Evolutionary conservation across 1,140 invertebrate genomes (phyloP).

Genomic region (Pararge aegeria): DNA sequence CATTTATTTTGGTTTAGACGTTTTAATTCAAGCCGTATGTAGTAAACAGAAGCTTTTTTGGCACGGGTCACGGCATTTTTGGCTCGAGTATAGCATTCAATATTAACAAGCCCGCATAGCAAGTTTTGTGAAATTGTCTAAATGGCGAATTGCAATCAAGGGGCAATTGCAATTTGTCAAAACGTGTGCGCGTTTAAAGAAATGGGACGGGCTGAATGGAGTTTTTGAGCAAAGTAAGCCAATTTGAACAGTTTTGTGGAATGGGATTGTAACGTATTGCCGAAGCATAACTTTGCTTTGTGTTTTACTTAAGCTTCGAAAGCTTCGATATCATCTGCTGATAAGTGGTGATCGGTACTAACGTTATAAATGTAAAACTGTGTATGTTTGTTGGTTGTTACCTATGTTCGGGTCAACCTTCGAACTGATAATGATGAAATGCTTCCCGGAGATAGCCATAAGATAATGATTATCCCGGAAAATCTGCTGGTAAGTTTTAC

Average conservation of each 20-base stretch:
- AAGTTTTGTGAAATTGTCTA: constrained; percentile 23
- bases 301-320: not conserved
- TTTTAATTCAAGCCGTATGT: constrained; percentile 38
- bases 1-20: constrained; percentile 32
- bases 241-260: not conserved
- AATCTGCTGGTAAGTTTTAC: too few relatives aligned
- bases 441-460: too few relatives aligned
- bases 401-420: too few relatives aligned
- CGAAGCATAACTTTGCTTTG: not conserved
- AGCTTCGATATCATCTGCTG: too few relatives aligned
- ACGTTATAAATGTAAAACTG: too few relatives aligned
- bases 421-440: too few relatives aligned
- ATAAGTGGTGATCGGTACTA: too few relatives aligned
- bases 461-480: too few relatives aligned
- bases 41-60: constrained; percentile 33
- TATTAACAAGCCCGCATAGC: constrained; percentile 27
- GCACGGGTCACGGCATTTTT: constrained; percentile 28
- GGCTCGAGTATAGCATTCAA: constrained; percentile 24
- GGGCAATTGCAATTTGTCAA: constrained; percentile 22
- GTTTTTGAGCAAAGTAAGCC: constrained; percentile 1
- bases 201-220: not conserved
- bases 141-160: constrained; percentile 29
- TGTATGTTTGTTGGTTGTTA: too few relatives aligned
- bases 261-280: not conserved
- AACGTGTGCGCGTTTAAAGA: constrained; percentile 4